Evolutionary conservation across 2,113 vertebrate genomes (phyloP).

Genomic region (Asarcornis scutulata): DNA sequence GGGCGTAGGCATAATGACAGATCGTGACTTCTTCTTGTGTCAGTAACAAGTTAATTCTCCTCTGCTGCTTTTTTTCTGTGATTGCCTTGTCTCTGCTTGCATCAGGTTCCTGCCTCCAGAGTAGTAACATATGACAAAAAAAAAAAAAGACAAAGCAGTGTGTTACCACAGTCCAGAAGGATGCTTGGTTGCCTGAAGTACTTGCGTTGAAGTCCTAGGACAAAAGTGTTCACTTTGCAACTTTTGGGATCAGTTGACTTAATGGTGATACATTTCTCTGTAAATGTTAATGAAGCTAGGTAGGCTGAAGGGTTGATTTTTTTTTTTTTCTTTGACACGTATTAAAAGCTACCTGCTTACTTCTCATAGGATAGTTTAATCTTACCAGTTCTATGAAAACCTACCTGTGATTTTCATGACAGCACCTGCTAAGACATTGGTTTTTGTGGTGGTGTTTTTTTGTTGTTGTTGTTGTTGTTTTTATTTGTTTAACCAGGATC

Average conservation of each 20-base stretch:
- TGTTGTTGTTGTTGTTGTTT: neutral
- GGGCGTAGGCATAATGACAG: neutral
- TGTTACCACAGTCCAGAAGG: neutral
- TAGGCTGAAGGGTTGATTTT: neutral
- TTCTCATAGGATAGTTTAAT: neutral
- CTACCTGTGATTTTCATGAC: neutral
- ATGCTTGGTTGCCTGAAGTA: neutral
- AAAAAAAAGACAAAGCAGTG: neutral
- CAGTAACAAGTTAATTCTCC: neutral
- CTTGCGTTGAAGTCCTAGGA: neutral
- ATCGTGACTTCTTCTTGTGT: neutral
- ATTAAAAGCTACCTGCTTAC: neutral
- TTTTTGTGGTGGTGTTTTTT: neutral
- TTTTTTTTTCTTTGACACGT: neutral
- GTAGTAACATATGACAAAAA: neutral
- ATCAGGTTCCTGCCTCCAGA: neutral
- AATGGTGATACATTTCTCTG: neutral
- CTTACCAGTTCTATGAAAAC: neutral
- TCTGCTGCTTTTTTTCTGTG: neutral
- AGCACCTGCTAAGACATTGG: neutral
- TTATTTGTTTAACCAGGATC: neutral
- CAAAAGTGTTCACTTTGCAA: neutral
- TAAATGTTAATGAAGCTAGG: neutral
- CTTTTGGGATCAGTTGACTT: neutral
- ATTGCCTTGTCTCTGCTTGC: neutral